Evolutionary conservation across 2,888 invertebrate genomes (phyloP).

Genomic region (Loripinus fragilis): DNA sequence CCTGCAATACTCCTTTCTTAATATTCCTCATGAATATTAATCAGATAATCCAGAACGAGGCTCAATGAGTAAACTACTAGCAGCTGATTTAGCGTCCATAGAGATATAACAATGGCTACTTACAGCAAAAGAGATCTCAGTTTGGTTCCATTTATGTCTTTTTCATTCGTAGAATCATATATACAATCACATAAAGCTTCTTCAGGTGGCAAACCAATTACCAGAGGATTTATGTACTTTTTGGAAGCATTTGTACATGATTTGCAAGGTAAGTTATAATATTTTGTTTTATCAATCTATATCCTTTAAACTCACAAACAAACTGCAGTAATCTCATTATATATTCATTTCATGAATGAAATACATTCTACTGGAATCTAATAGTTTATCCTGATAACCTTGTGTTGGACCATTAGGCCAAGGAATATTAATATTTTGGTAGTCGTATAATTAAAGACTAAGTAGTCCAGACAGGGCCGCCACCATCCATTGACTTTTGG

Average conservation of each 20-base stretch:
- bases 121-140: not conserved
- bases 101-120: too few species aligned
- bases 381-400: not conserved
- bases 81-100: too few species aligned
- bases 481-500: too few species aligned
- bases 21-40: too few species aligned
- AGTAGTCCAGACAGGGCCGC: too few species aligned
- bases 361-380: not conserved
- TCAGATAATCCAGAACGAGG: too few species aligned
- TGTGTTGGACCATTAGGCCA: not conserved
- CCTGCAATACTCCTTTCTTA: too few species aligned
- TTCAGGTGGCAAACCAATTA: slow-evolving; percentile 1
- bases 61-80: too few species aligned
- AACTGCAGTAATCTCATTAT: not conserved
- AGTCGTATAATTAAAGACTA: too few species aligned
- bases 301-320: not conserved
- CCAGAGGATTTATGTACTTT: too few species aligned
- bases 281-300: not conserved
- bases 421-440: not conserved
- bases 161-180: not conserved
- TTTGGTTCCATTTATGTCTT: slow-evolving; percentile 3
- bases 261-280: not conserved
- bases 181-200: not conserved
- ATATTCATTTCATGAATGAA: not conserved
- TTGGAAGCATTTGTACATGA: not conserved